A percentile compares a stretch with the other conserved stretches of the same genome.
These are phyloP conservation scores for Nephotettix cincticeps DNA, from an alignment of 1,140 invertebrate genomes.

Conservation along the genomic window DNA sequence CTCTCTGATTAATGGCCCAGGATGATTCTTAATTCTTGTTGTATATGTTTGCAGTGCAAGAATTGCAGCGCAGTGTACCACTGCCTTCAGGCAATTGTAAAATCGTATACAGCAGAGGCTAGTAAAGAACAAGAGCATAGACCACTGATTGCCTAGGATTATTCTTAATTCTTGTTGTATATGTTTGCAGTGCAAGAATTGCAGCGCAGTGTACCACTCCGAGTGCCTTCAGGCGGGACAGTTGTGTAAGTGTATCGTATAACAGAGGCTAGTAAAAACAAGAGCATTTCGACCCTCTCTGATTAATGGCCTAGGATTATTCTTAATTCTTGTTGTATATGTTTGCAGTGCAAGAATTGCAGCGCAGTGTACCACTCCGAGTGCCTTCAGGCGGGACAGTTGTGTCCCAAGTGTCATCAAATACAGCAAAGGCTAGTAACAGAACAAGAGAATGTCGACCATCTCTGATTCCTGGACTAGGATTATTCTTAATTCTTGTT, in stretches of 20 bases:
- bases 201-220: too few species aligned
- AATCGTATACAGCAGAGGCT: conserved; percentile 62
- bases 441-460: conserved; percentile 18
- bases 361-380: background rate
- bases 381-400: too few species aligned
- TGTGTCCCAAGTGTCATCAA: background rate
- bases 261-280: conserved; percentile 49
- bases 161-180: too few species aligned
- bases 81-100: conserved; percentile 72
- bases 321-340: background rate
- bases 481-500: background rate
- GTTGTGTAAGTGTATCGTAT: conserved; percentile 80
- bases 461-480: conserved; percentile 20
- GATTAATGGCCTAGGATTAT: background rate
- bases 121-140: too few species aligned
- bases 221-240: conserved; percentile 45
- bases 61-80: conserved; percentile 86
- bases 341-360: background rate
- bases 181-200: too few species aligned
- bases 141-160: too few species aligned
- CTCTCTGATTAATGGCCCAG: conserved; percentile 15
- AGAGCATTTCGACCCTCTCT: background rate
- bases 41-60: conserved; percentile 62
- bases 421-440: conserved; percentile 26
- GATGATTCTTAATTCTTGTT: background rate